Conservation (phyloP, 1,140 invertebrate species). For the Telenomus remus region DNA sequence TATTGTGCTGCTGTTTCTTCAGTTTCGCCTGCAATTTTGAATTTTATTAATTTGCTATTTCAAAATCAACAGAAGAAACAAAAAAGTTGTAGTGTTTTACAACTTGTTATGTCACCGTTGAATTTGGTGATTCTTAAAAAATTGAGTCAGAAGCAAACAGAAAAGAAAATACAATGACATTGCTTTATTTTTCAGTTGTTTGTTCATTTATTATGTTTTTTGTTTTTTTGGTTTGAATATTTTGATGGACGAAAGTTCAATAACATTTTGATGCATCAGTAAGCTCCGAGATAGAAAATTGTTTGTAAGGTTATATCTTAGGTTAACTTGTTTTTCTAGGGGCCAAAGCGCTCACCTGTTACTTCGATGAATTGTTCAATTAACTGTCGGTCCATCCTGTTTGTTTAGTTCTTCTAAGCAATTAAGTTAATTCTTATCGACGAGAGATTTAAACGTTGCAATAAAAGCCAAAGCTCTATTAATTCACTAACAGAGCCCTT, state of each 20-base stretch:
- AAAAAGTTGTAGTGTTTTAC: too few species aligned
- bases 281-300: too few species aligned
- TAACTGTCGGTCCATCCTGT: slow-evolving; percentile 67
- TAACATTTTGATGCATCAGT: not conserved
- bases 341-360: slow-evolving; percentile 60
- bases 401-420: slow-evolving; percentile 1
- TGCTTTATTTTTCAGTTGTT: too few species aligned
- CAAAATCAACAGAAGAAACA: too few species aligned
- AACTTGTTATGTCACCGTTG: too few species aligned
- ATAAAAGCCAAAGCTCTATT: slow-evolving; percentile 19
- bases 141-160: too few species aligned
- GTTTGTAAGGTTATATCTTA: too few species aligned
- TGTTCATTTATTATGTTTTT: slow-evolving; percentile 10
- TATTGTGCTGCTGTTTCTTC: slow-evolving; percentile 67
- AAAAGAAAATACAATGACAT: not conserved
- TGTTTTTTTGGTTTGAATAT: slow-evolving; percentile 6
- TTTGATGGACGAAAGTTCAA: too few species aligned
- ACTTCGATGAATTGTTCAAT: slow-evolving; percentile 71
- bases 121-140: too few species aligned
- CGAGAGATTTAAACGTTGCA: slow-evolving; percentile 20
- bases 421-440: not conserved
- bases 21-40: slow-evolving; percentile 58
- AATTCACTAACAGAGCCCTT: slow-evolving; percentile 34
- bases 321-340: not conserved
- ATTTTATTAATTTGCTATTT: not conserved